These are phyloP conservation scores for Rhizoglyphus robini DNA, from an alignment of 1,140 invertebrate species.

Conservation along the genomic window DNA sequence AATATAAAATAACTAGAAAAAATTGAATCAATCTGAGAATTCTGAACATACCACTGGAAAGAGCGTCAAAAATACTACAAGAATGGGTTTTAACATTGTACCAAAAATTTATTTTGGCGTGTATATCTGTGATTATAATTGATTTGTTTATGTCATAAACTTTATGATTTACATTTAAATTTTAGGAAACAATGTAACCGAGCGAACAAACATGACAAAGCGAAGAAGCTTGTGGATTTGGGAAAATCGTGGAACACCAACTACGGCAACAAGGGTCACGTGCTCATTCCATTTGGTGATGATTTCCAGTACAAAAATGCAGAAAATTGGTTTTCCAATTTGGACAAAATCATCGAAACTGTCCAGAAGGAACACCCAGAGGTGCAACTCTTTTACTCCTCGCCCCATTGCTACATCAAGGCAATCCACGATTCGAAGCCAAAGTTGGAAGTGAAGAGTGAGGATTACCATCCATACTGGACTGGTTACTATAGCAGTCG, in stretches of 20 bases:
- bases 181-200: neutral
- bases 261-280: constrained; percentile 15
- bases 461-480: constrained; percentile 70
- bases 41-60: too few species aligned
- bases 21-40: too few species aligned
- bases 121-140: too few species aligned
- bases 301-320: constrained; percentile 36
- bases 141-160: neutral
- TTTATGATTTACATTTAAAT: neutral
- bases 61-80: too few species aligned
- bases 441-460: constrained; percentile 48
- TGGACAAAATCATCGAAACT: constrained; percentile 64
- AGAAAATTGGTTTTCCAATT: constrained; percentile 62
- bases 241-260: neutral
- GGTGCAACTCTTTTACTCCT: constrained; percentile 56
- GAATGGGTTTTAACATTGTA: too few species aligned
- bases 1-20: too few species aligned
- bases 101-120: too few species aligned
- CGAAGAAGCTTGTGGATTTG: neutral
- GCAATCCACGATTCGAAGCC: constrained; percentile 40
- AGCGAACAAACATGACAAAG: constrained; percentile 3
- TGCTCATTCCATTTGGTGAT: constrained; percentile 19
- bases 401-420: constrained; percentile 57
- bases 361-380: constrained; percentile 33
- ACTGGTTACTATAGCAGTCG: constrained; percentile 52